Evolutionary conservation across 2,797 vertebrate genomes (phyloP).

Genomic region (Pseudopleuronectes americanus): DNA sequence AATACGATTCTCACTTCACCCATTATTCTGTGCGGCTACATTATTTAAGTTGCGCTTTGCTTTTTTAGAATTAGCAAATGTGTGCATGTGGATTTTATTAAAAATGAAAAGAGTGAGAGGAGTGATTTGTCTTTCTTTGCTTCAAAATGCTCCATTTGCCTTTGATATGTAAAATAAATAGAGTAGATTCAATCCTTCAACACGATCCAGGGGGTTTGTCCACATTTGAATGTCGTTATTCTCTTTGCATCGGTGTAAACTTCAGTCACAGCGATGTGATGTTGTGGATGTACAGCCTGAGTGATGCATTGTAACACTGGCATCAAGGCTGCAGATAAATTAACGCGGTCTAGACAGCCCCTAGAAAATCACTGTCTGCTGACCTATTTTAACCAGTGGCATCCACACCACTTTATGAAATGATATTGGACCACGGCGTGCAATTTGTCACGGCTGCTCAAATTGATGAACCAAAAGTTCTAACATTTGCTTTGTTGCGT

Average conservation of each 20-base stretch:
- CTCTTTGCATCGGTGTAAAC: conserved; percentile 7
- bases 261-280: background rate
- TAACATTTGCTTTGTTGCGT: conserved; percentile 23
- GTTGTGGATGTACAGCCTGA: conserved; percentile 26
- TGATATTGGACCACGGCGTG: background rate
- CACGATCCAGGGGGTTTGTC: conserved; percentile 9
- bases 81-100: conserved; percentile 4
- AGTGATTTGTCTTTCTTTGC: conserved; percentile 22
- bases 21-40: conserved; percentile 13
- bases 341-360: conserved; percentile 35
- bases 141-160: conserved; percentile 3
- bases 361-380: conserved; percentile 56
- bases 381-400: conserved; percentile 45
- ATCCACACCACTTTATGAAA: background rate
- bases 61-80: conserved; percentile 5
- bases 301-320: conserved; percentile 19
- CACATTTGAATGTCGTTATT: background rate
- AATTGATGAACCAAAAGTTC: conserved; percentile 1
- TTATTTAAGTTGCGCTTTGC: too few species aligned
- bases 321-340: conserved; percentile 41
- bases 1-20: conserved; percentile 8
- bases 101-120: conserved; percentile 1
- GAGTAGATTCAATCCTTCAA: conserved; percentile 19
- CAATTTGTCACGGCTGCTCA: conserved; percentile 17
- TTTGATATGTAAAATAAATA: background rate